Conservation (phyloP, 2,113 vertebrate species). For the Jacana jacana region DNA sequence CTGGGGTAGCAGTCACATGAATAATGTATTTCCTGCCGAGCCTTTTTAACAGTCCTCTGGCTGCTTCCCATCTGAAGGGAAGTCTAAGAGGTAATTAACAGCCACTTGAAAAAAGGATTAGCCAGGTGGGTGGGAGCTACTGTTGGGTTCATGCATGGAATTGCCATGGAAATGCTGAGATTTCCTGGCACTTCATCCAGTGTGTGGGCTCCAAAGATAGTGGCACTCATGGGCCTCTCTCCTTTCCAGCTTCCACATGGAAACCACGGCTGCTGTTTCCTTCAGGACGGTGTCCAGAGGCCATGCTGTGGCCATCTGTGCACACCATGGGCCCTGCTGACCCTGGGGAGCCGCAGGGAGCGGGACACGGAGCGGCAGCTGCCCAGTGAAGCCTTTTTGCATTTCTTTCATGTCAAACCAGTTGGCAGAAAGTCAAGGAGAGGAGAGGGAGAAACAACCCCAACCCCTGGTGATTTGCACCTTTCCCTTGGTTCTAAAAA, state of each 20-base stretch:
- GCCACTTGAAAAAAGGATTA: slow-evolving; percentile 54
- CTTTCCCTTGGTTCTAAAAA: not conserved
- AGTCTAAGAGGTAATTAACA: slow-evolving; percentile 63
- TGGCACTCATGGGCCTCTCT: slow-evolving; percentile 26
- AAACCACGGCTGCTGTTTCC: not conserved
- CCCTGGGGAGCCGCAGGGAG: not conserved
- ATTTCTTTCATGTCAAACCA: not conserved
- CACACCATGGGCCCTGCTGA: accelerated
- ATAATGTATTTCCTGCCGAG: slow-evolving; percentile 37
- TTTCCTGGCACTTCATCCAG: slow-evolving; percentile 56
- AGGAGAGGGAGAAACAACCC: too few species aligned
- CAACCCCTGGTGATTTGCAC: not conserved
- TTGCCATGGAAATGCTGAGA: slow-evolving; percentile 68
- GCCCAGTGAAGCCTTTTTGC: not conserved
- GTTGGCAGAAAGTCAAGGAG: not conserved
- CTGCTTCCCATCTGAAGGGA: slow-evolving; percentile 50
- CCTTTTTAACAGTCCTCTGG: slow-evolving; percentile 19
- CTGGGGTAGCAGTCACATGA: not conserved
- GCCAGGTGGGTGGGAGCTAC: slow-evolving; percentile 60
- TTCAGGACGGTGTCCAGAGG: not conserved
- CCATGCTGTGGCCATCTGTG: not conserved
- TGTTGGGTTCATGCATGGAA: slow-evolving; percentile 54
- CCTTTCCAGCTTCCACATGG: not conserved
- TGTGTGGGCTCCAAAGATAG: slow-evolving; percentile 57
- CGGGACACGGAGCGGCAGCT: not conserved